Evolutionary conservation across 2,797 vertebrate species (phyloP), one percentile per base, ranked within the genome.

Genomic region (Antrozous pallidus): DNA sequence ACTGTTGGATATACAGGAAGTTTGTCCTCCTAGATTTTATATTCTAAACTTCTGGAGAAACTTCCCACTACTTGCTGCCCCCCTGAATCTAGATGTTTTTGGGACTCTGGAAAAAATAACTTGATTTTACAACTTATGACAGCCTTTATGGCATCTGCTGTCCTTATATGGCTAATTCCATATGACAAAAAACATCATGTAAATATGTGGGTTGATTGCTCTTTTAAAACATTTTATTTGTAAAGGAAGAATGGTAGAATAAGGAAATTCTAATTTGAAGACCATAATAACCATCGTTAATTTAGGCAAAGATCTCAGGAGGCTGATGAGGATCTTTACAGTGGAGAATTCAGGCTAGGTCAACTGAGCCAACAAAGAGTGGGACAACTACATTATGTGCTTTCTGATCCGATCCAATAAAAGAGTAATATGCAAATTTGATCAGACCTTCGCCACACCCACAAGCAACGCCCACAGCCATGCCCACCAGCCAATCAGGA

Each of bases 51-150:
- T 81, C 70, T 51, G n/a, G 77, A 82, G 61, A 83, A 77, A 91
- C 36, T 89, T 45, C 58, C 56, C 0, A 51, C 14, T 58, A 16
- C 58, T 58, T 86, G 24, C 69, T 12, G 8, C 69, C 71, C 45
- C 36, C n/a, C 24, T 38, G 33, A 90, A 86, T 36, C 24, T 74
- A 54, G 47, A 71, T 82, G 17, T 38, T 91, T 38, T 77, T 33
- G 40, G 69, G 42, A 87, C 14, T 88, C 42, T 47, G 85, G 88
- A 90, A 79, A 80, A 74, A 42, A 42, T 42, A 42, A 73, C n/a
- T 88, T 83, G 61, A 94, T 70, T 92, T 94, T 92, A 4, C 31
- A 70, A 51, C 71, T 83, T 83, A 28, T 56, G 54, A 61, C 5
- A 71, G 54, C 1, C 82, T 77, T 77, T 47, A 36, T 63, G 61